Conservation (phyloP, 92 coral and sea anemone genomes). For the Porites cylindrica region DNA sequence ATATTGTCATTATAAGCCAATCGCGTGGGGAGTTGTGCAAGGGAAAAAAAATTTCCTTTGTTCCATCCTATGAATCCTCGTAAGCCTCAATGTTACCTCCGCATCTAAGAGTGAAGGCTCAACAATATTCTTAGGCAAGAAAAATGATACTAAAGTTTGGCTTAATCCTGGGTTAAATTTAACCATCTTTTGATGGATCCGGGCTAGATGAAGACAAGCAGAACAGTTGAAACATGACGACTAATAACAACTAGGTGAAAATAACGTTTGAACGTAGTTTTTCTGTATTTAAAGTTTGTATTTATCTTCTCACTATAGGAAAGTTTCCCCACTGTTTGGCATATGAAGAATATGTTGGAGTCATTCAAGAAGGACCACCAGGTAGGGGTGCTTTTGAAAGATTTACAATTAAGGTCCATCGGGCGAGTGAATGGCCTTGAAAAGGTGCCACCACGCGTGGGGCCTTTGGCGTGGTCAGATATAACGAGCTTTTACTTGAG, state of each 20-base stretch:
- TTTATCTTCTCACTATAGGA: slow-evolving; percentile 40
- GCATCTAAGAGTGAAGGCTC: no score
- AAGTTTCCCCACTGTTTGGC: slow-evolving; percentile 94
- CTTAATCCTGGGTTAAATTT: no score
- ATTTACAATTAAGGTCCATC: slow-evolving; percentile 34
- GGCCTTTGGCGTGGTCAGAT: neutral
- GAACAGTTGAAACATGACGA: neutral
- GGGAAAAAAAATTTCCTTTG: no score
- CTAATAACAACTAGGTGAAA: neutral
- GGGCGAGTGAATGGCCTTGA: slow-evolving; percentile 40
- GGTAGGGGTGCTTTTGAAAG: slow-evolving; percentile 45
- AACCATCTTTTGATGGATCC: no score
- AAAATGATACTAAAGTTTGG: no score
- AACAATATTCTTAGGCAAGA: no score
- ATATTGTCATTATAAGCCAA: no score
- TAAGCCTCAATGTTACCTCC: no score
- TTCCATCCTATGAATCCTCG: no score
- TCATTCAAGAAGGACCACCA: slow-evolving; percentile 90
- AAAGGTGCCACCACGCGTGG: neutral
- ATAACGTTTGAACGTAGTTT: neutral
- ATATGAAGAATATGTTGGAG: slow-evolving; percentile 89
- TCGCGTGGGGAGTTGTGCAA: no score
- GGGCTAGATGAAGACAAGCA: no score
- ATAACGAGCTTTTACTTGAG: neutral
- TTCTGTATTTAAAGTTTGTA: neutral